These are phyloP conservation scores for Leucophenga montana DNA, from an alignment of 2,888 invertebrate genomes.

Conservation along the genomic window DNA sequence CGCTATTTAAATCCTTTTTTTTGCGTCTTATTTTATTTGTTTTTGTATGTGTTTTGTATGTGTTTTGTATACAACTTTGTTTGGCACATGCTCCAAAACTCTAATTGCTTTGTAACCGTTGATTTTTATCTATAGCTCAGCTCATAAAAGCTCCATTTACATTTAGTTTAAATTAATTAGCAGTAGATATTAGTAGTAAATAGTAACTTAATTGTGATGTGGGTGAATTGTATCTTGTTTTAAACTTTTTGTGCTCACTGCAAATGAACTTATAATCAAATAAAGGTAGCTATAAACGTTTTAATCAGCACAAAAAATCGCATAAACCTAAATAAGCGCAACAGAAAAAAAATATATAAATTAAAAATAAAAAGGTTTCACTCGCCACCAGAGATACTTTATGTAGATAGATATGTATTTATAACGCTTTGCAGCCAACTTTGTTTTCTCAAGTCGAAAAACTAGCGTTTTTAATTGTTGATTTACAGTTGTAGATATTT, in stretches of 20 bases:
- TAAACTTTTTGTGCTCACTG: neutral
- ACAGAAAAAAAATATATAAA: neutral
- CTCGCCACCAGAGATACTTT: no score
- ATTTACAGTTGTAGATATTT: slow-evolving; percentile 19
- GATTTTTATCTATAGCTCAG: slow-evolving; percentile 1
- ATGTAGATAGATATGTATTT: no score
- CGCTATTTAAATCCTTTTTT: slow-evolving; percentile 34
- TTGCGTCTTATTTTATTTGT: neutral
- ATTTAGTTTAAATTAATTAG: slow-evolving; percentile 25
- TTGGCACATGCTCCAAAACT: neutral
- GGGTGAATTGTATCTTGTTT: slow-evolving; percentile 2
- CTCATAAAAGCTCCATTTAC: slow-evolving; percentile 15
- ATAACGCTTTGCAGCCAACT: no score
- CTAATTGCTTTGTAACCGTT: neutral
- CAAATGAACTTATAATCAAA: no score
- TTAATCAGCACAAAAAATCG: slow-evolving; percentile 19
- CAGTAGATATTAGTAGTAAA: neutral
- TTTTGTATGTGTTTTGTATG: no score
- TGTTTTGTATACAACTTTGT: no score
- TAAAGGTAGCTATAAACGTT: no score
- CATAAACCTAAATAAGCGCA: slow-evolving; percentile 13
- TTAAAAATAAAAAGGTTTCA: no score
- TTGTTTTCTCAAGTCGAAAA: neutral
- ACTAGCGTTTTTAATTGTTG: slow-evolving; percentile 12
- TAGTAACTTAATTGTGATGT: slow-evolving; percentile 4